Base-by-base conservation (phyloP, 2,888 invertebrate species). In the Diplolepis rosae region DNA sequence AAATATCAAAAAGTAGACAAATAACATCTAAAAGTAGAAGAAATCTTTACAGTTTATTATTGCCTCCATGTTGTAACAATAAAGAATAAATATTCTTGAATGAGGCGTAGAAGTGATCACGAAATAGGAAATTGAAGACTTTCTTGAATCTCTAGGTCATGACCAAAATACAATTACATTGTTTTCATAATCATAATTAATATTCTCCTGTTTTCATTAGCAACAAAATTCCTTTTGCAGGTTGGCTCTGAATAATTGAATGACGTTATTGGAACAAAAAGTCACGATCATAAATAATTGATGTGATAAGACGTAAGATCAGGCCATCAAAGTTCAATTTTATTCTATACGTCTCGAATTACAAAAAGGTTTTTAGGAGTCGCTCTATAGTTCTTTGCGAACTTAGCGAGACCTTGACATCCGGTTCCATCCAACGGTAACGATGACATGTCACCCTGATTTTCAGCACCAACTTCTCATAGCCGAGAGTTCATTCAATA, bases 241-340 rank as follows among this genome's bases (percentile, higher is more conserved):
- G n/a, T n/a, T n/a, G n/a, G n/a, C 48, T 71, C 4, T 50, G 0
- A 18, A 13, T n/a, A 39, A 39, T n/a, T 39, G n/a, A 39, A 39
- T 70, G 70, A 72, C 61, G 69, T 42, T 28, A 28, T 42, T 69
- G 45, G 28, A 54, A 28, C 24, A 48, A 75, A 75, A 69, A 66
- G 70, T 69, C 75, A 73, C 69, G 66, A 66, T 72, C 71, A 73
- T 75, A 66, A 73, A 73, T 78, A 71, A 77, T 76, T 61, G 73
- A 78, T 75, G 65, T 13, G 18, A 4, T 15, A 13, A 66, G 1
- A n/a, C 39, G 45, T 42, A 42, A 39, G 22, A 45, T 27, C 27
- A 39, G 68, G 65, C 66, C 35, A 48, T 68, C 68, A 7, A 39
- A 39, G 39, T 39, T 39, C 39, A 39, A 39, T 39, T 39, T n/a